These are phyloP conservation scores for Criorhina ranunculi DNA, from an alignment of 2,888 invertebrate species.

Conservation along the genomic window DNA sequence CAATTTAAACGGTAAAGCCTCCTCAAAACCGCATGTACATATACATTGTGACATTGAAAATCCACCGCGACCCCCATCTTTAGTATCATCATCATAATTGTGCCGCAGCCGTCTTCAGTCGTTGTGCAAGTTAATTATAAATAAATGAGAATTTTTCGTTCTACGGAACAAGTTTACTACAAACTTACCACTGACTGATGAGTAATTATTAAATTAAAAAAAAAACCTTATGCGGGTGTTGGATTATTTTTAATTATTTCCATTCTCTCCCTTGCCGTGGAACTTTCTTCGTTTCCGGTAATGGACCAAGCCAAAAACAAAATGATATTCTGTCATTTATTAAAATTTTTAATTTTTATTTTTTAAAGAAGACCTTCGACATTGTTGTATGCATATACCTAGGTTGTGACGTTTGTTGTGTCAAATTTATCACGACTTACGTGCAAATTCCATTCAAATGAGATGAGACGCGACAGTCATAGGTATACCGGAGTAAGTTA, in stretches of 20 bases:
- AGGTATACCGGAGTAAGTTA: slow-evolving; percentile 9
- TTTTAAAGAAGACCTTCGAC: too few relatives aligned
- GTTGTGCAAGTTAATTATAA: slow-evolving; percentile 41
- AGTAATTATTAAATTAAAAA: slow-evolving; percentile 42
- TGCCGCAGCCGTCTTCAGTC: slow-evolving; percentile 15
- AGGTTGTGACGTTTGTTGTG: neutral
- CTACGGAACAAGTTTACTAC: neutral
- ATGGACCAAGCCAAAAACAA: neutral
- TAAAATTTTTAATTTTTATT: neutral
- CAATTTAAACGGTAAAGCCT: slow-evolving; percentile 22
- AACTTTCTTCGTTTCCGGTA: slow-evolving; percentile 1
- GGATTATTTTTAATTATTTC: neutral
- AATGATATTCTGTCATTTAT: neutral
- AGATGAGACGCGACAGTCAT: slow-evolving; percentile 9
- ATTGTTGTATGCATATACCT: neutral
- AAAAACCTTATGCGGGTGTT: slow-evolving; percentile 21
- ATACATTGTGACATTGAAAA: slow-evolving; percentile 27
- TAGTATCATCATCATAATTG: neutral
- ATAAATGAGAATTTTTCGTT: slow-evolving; percentile 42
- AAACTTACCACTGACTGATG: slow-evolving; percentile 8
- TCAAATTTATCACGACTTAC: neutral
- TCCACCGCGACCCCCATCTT: slow-evolving; percentile 6
- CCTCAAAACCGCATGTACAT: slow-evolving; percentile 1
- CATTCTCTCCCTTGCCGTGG: neutral
- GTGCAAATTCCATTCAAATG: slow-evolving; percentile 40